Evolutionary conservation across 2,797 vertebrate species (phyloP).

Genomic region (Nyctalus aviator): DNA sequence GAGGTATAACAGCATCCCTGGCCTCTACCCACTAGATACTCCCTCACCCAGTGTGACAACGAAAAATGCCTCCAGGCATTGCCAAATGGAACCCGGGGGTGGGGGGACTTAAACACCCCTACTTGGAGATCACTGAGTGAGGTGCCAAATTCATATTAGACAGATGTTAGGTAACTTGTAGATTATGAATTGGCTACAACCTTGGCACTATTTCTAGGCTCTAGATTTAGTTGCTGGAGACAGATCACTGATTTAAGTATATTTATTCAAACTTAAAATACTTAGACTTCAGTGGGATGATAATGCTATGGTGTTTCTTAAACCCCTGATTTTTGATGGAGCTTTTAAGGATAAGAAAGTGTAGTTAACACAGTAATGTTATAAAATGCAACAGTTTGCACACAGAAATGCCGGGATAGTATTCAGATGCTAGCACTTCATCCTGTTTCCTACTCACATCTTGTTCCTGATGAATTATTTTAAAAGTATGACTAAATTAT

Average conservation of each 20-base stretch:
- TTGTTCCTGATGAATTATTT: constrained; percentile 70
- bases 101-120: not conserved
- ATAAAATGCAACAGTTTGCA: constrained; percentile 12
- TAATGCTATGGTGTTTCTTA: constrained; percentile 34
- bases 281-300: not conserved
- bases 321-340: constrained; percentile 7
- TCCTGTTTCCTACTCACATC: constrained; percentile 42
- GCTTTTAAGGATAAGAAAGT: not conserved
- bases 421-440: constrained; percentile 24
- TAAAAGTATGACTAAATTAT: constrained; percentile 77
- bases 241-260: not conserved
- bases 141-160: not conserved
- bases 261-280: constrained; percentile 18
- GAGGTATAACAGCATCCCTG: not conserved
- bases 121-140: not conserved
- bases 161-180: not conserved
- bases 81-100: not conserved
- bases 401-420: not conserved
- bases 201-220: not conserved
- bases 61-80: not conserved
- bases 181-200: not conserved
- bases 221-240: not conserved
- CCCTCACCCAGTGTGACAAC: not conserved
- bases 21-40: not conserved
- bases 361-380: constrained; percentile 12